Evolutionary conservation across 2,113 vertebrate genomes (phyloP), one percentile per base, ranked within the genome.

Genomic region (Anarrhichthys ocellatus): DNA sequence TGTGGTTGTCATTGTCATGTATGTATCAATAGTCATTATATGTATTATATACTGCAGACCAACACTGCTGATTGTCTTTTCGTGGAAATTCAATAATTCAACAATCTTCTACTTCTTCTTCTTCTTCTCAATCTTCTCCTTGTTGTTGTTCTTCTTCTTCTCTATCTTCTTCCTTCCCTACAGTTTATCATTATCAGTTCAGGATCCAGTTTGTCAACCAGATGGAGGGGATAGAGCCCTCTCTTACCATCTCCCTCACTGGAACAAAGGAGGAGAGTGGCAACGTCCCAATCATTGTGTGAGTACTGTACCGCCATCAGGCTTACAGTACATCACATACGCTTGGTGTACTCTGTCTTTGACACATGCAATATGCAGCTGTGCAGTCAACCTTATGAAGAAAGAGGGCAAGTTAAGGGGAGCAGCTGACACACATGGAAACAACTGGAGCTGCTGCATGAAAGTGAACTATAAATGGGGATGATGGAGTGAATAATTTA

Each of bases 121-220:
- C 18, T 52, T 54, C 46, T 20, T 50, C 48, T 50, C 34, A 5
- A 34, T 34, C 34, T 22, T 20, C 48, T 50, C 48, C 48, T 20
- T 20, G 17, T 22, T n/a, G 22, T 9, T 56, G 22, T 24, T n/a
- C 20, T 20, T 5, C 15, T 14, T 44, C 27, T 24, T 62, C 50
- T 42, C 40, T 58, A 63, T 79, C 78, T 63, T 27, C 9, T 63
- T 66, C 22, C 29, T 29, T 68, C 61, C 67, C 44, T 82, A 34
- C 87, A 99, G 97, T 98, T 78, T 97, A 96, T 84, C 98, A 99
- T 84, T 98, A 98, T 82, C 97, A 98, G 91, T 95, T 99, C 92
- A 98, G 96, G 94, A 96, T 99, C 80, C 96, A 96, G 87, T 96
- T 98, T 85, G 90, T 96, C 88, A 96, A 95, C 75, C 95, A 96